Evolutionary conservation across 2,888 invertebrate species (phyloP), one percentile per base, ranked within the genome.

Genomic region (Erynnis tages): DNA sequence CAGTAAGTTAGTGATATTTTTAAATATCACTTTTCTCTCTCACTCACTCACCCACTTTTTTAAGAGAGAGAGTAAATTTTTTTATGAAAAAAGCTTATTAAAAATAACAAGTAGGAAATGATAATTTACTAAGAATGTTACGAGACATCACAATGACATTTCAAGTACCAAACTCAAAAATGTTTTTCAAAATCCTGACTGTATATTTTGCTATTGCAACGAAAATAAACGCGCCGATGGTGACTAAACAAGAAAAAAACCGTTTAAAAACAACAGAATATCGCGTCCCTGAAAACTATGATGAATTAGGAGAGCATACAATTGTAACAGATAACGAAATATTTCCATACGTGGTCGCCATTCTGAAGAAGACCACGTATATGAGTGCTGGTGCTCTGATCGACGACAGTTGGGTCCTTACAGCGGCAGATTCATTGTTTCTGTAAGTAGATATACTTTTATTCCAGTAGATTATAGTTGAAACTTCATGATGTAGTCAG

Each of bases 311-410:
- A 6, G 79, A 79, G 14, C 79, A 77, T 8, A 61, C 71, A 0
- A 56, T 67, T 37, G 78, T 82, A 0, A 69, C 71, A 0, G 69
- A 74, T 0, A 67, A 50, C 29, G 60, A 73, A 23, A 54, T 71
- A 0, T 85, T 81, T 58, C 82, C 85, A 0, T 86, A 80, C n/a
- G 71, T 80, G 52, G 84, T 61, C 1, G 79, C 83, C 1, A 68
- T 87, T 37, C 59, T 87, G 59, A 74, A 69, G 53, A 80, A 73
- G 53, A 63, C 69, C 0, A 63, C 56, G 1, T 88, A 77, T 57
- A 14, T 86, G 0, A 72, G 81, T 60, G 72, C 82, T 1, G 87
- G 86, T 1, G 81, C 83, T 0, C 57, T 88, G 45, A 73, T 88
- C 10, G 67, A 74, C 55, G 73, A 78, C 0, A 68, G 60, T 4